These are phyloP conservation scores for Syrrhaptes paradoxus DNA, from an alignment of 2,113 vertebrate species.

Conservation along the genomic window DNA sequence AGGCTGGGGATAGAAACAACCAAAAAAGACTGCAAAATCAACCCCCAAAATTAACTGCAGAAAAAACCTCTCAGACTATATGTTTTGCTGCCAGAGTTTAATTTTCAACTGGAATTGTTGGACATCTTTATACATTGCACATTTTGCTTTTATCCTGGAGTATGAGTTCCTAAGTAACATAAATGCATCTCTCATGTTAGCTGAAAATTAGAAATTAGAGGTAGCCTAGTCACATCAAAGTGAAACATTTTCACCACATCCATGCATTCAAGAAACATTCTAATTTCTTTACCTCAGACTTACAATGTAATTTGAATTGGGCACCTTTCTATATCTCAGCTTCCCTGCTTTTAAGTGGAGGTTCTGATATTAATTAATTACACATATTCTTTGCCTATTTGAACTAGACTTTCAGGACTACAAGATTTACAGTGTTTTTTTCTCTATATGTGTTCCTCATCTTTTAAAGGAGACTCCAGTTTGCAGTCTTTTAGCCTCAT, in stretches of 20 bases:
- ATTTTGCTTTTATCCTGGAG: not conserved
- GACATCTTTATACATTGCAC: not conserved
- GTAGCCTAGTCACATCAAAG: not conserved
- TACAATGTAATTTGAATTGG: not conserved
- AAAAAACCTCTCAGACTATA: fast-evolving
- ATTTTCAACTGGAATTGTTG: not conserved
- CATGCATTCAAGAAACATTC: not conserved
- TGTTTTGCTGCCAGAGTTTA: not conserved
- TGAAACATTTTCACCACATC: not conserved
- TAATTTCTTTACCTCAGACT: not conserved
- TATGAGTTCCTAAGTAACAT: not conserved
- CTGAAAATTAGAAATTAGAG: not conserved
- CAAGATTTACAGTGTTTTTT: not conserved
- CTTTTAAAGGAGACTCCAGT: not conserved
- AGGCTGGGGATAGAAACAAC: not conserved
- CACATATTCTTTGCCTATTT: not conserved
- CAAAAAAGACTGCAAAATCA: not conserved
- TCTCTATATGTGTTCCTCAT: not conserved
- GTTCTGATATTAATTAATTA: not conserved
- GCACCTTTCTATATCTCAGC: not conserved
- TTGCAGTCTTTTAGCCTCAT: not conserved
- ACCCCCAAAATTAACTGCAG: not conserved
- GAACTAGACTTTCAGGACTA: not conserved
- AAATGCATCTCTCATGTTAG: not conserved
- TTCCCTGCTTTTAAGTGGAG: not conserved